Conservation (phyloP, 2,797 vertebrate genomes). For the Sebastes trivittatus region DNA sequence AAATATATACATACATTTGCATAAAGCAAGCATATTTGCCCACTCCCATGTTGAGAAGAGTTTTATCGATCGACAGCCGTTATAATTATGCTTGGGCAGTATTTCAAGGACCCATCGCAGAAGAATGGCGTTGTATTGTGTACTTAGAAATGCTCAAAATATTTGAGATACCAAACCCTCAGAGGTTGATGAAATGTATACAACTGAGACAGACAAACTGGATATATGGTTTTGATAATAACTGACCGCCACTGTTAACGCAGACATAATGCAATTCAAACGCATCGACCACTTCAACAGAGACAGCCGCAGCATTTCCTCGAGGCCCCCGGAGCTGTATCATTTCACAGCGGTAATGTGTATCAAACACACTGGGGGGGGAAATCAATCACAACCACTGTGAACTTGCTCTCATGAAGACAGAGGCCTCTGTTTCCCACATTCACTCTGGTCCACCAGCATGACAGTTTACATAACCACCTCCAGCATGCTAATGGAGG, state of each 20-base stretch:
- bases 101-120: background rate
- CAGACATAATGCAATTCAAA: conserved; percentile 43
- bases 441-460: conserved; percentile 64
- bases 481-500: conserved; percentile 79
- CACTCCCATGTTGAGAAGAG: too few relatives aligned
- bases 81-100: background rate
- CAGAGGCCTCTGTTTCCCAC: conserved; percentile 70
- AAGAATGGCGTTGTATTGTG: background rate
- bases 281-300: conserved; percentile 22
- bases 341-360: conserved; percentile 38
- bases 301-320: conserved; percentile 42
- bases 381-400: conserved; percentile 50
- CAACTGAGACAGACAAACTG: conserved; percentile 3
- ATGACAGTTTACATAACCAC: conserved; percentile 78
- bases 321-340: conserved; percentile 1
- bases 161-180: background rate
- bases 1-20: too few relatives aligned
- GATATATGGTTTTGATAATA: conserved; percentile 17
- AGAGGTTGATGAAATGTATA: background rate
- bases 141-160: background rate
- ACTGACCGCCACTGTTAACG: conserved; percentile 14
- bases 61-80: too few relatives aligned
- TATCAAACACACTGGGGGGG: conserved; percentile 30
- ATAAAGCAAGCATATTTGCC: too few relatives aligned
- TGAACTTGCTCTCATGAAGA: conserved; percentile 54